Percentiles rank a stretch among this genome's conserved stretches.
These are phyloP conservation scores for Bombus superbus DNA, from an alignment of 1,140 invertebrate species.

Conservation along the genomic window DNA sequence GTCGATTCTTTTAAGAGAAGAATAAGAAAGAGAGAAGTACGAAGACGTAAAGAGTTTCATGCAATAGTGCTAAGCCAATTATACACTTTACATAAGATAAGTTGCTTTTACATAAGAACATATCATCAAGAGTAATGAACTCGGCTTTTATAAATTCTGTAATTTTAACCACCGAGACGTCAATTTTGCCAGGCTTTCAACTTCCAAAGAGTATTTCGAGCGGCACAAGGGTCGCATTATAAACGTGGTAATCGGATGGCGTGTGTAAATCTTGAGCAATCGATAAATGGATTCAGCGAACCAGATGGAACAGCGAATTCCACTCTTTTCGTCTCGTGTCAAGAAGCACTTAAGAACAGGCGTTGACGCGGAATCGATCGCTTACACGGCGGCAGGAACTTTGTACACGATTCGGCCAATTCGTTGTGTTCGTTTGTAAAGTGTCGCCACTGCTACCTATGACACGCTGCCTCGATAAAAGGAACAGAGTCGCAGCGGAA, in stretches of 20 bases:
- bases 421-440: slow-evolving; percentile 49
- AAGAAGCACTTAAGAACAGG: slow-evolving; percentile 48
- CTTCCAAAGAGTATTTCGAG: background rate
- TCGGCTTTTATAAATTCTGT: background rate
- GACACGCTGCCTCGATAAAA: background rate
- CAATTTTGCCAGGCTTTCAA: background rate
- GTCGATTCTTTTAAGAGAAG: background rate
- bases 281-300: slow-evolving; percentile 20
- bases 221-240: background rate
- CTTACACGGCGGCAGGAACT: slow-evolving; percentile 32
- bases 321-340: slow-evolving; percentile 42
- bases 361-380: slow-evolving; percentile 40
- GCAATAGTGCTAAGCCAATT: too few species aligned
- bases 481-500: background rate
- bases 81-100: too few species aligned
- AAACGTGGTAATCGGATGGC: background rate
- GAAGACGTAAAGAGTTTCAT: too few species aligned
- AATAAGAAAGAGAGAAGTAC: too few species aligned
- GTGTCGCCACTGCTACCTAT: slow-evolving; percentile 4
- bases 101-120: background rate
- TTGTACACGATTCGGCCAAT: slow-evolving; percentile 45
- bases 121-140: background rate
- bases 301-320: slow-evolving; percentile 46
- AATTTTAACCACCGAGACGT: background rate
- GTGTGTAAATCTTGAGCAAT: slow-evolving; percentile 25